Percentiles rank a stretch among this genome's conserved stretches.
Evolutionary conservation across 23 tunicate species (phyloP).

Genomic region (Clavelina lepadiformis): DNA sequence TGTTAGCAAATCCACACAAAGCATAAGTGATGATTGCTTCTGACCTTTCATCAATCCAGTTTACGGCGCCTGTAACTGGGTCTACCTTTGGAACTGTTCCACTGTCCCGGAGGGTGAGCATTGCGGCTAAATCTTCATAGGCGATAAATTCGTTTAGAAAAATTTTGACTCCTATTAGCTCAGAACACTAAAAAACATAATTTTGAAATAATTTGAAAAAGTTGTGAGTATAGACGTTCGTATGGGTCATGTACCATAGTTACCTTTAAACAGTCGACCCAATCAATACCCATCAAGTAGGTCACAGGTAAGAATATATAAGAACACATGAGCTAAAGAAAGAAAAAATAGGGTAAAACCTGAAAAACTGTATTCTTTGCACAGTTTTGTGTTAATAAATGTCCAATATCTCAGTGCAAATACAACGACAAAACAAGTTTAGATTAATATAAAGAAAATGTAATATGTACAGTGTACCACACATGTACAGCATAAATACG

Average conservation of each 20-base stretch:
- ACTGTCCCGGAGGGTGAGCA: constrained; percentile 27
- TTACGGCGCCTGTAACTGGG: constrained; percentile 19
- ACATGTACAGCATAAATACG: too few relatives aligned
- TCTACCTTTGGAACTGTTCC: constrained; percentile 35
- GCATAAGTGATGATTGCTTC: constrained; percentile 79
- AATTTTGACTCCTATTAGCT: constrained; percentile 39
- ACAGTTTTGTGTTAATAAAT: too few relatives aligned
- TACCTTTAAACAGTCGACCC: constrained; percentile 85
- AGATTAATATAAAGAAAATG: too few relatives aligned
- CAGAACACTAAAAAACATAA: constrained; percentile 35
- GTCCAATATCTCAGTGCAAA: too few relatives aligned
- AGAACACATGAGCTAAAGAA: constrained; percentile 66
- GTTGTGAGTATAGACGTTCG: too few relatives aligned
- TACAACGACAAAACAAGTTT: too few relatives aligned
- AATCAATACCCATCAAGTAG: constrained; percentile 75
- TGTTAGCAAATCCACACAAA: constrained; percentile 62
- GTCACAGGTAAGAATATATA: constrained; percentile 76
- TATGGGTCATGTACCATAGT: too few relatives aligned
- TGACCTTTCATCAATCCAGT: constrained; percentile 47
- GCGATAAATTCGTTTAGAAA: constrained; percentile 62
- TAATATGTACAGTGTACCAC: too few relatives aligned
- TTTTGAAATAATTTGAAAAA: too few relatives aligned
- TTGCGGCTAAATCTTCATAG: constrained; percentile 28
- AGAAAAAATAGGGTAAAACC: too few relatives aligned
- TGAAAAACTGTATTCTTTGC: too few relatives aligned